Percentiles rank a stretch among this genome's conserved stretches.
Evolutionary conservation across 2,113 vertebrate species (phyloP).

Genomic region (Lathamus discolor): DNA sequence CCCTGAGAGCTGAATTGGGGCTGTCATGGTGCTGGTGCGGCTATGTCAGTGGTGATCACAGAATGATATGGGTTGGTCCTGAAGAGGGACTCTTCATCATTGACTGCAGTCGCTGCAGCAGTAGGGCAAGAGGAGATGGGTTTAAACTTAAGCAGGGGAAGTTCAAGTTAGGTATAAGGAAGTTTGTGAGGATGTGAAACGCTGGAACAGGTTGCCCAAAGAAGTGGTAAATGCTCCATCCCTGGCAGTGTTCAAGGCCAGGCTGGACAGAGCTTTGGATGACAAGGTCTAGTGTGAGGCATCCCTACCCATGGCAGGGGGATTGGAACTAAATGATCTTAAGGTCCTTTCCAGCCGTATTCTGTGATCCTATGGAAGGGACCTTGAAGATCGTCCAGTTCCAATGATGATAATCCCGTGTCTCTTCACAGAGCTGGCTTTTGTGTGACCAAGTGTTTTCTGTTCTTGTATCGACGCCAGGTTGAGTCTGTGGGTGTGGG

Average conservation of each 20-base stretch:
- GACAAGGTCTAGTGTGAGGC: neutral
- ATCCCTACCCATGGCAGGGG: neutral
- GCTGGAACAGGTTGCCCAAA: neutral
- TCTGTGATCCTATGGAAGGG: neutral
- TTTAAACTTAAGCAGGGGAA: neutral
- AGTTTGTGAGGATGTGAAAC: neutral
- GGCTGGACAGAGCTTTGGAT: neutral
- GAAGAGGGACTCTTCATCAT: neutral
- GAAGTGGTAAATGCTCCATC: neutral
- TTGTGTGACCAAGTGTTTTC: neutral
- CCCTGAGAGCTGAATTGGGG: neutral
- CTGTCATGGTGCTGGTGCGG: neutral
- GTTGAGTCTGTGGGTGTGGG: neutral
- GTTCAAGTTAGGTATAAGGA: too few species aligned
- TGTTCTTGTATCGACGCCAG: neutral
- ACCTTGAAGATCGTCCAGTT: neutral
- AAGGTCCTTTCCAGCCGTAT: neutral
- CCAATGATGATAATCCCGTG: neutral
- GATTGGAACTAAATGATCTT: neutral
- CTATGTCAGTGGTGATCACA: fast-evolving
- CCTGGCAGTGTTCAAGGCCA: neutral
- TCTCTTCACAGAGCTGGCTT: neutral
- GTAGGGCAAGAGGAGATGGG: neutral
- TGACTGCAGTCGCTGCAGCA: neutral
- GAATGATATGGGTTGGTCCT: neutral